Base-by-base conservation (phyloP, 2,888 invertebrate genomes). In the Stenoptilia bipunctidactyla region DNA sequence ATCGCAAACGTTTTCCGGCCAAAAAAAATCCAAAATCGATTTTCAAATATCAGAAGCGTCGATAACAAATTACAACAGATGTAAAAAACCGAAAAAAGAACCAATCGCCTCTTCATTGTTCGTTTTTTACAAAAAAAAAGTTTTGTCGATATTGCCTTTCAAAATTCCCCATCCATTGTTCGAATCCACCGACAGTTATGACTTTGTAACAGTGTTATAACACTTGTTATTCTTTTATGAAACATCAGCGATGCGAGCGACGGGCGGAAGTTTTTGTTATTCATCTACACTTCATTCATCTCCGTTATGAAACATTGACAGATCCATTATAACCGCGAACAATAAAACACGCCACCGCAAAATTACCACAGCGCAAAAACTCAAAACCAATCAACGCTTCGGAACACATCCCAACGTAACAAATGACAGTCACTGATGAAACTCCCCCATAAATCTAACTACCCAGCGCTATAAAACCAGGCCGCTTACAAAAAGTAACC, bases 241-340 rank as follows among this genome's bases (percentile, higher is more conserved):
- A 34, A 34, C 34, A 50, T 53, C 57, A 54, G 49, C 55, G 48
- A 48, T 40, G 41, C 42, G 40, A 46, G 41, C 41, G 47, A 48
- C 45, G 46, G 49, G 45, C 44, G 52, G 44, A 52, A 48, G 46
- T 53, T 57, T 61, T 61, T 60, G 54, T 57, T 61, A 54, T 59
- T 63, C 60, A 65, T 66, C 60, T 71, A 61, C 63, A 63, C 64
- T 71, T 71, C 68, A 72, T 73, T 76, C 68, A 68, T 67, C 62
- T 66, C 59, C 54, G 66, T 13, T 13, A 60, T 66, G 66, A 69
- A 73, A 74, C 75, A 76, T 75, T 76, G 76, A 75, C 77, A 74
- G 68, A 63, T 65, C 72, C 58, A 70, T 79, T 80, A 75, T 79
- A 54, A 56, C 52, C 58, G 53, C 52, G 65, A 70, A 79, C 77